These are phyloP conservation scores for Oryzias curvinotus DNA, from an alignment of 2,113 vertebrate species.

Conservation along the genomic window DNA sequence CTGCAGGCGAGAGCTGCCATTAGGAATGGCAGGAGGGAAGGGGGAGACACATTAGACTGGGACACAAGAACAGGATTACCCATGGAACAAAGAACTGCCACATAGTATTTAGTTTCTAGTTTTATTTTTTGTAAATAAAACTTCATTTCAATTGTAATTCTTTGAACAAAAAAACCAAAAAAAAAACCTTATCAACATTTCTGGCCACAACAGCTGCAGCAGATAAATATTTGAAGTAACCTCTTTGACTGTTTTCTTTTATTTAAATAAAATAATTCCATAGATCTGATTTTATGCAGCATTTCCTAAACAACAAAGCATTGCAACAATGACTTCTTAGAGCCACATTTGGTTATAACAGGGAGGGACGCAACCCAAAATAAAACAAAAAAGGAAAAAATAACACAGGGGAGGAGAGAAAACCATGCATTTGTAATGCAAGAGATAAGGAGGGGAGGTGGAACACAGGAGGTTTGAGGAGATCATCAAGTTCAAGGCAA, in stretches of 20 bases:
- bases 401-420: neutral
- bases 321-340: conserved; percentile 66
- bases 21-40: conserved; percentile 65
- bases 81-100: conserved; percentile 74
- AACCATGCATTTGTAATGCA: conserved; percentile 67
- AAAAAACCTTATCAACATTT: conserved; percentile 68
- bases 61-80: conserved; percentile 72
- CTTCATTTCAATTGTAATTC: conserved; percentile 89
- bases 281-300: conserved; percentile 83
- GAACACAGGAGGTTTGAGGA: conserved; percentile 64
- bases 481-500: conserved; percentile 46
- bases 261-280: conserved; percentile 95
- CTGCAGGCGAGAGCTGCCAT: conserved; percentile 67
- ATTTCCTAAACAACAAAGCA: conserved; percentile 91
- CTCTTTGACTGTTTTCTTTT: conserved; percentile 78
- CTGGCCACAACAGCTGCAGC: conserved; percentile 70
- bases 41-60: conserved; percentile 70
- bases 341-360: conserved; percentile 56
- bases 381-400: conserved; percentile 12
- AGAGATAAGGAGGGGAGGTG: conserved; percentile 42
- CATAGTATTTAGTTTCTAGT: conserved; percentile 71
- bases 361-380: conserved; percentile 77
- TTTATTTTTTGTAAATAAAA: conserved; percentile 98
- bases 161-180: conserved; percentile 88
- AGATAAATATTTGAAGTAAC: conserved; percentile 83